Conservation (phyloP, 2,113 vertebrate genomes). For the Glaucomys volans region DNA sequence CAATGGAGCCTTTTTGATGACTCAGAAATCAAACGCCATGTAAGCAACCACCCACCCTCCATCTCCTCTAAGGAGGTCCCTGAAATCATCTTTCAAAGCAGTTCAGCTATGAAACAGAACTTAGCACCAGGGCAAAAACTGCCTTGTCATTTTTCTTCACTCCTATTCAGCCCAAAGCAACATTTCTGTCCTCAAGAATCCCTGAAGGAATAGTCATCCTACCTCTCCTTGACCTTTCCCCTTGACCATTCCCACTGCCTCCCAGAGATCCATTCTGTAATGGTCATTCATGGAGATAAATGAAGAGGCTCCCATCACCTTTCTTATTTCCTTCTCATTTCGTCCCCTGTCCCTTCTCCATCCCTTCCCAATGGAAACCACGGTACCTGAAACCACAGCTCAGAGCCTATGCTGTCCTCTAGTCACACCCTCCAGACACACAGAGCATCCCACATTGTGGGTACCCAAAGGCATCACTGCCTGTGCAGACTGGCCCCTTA, state of each 20-base stretch:
- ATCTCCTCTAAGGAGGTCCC: constrained; percentile 39
- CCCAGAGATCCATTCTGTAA: not conserved
- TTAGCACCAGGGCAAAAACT: not conserved
- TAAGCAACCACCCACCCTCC: constrained; percentile 51
- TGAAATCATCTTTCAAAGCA: constrained; percentile 41
- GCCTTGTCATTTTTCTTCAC: constrained; percentile 3
- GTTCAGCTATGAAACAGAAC: constrained; percentile 29
- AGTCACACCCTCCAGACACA: not conserved
- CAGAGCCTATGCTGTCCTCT: not conserved
- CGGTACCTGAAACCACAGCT: not conserved
- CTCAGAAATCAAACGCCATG: constrained; percentile 63
- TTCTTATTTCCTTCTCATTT: not conserved
- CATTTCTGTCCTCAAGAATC: not conserved
- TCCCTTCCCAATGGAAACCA: not conserved
- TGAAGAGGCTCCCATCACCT: not conserved
- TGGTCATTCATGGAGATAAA: not conserved
- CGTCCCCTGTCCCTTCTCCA: not conserved
- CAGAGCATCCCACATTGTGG: accelerated
- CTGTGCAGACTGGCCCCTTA: not conserved
- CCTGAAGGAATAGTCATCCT: no score
- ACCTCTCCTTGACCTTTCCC: not conserved
- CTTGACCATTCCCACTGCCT: not conserved
- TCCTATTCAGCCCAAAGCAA: not conserved
- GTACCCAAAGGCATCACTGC: not conserved
- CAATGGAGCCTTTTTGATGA: constrained; percentile 64